These are phyloP conservation scores for Cacoxenus indagator DNA, from an alignment of 2,888 invertebrate species.

Conservation along the genomic window DNA sequence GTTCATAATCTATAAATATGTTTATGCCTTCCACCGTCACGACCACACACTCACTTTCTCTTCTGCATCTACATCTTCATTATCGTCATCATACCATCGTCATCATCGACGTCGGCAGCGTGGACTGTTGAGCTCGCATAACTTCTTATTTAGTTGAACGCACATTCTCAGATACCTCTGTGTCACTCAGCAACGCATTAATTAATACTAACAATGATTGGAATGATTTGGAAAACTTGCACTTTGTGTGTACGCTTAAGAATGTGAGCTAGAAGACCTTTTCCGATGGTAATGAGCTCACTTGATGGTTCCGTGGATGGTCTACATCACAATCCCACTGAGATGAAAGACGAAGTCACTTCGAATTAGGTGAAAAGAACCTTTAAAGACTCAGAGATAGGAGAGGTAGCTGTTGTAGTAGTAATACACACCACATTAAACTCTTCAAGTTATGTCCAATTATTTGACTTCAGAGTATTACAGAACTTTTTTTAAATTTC, in stretches of 20 bases:
- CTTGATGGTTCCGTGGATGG: neutral
- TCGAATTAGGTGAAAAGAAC: too few species aligned
- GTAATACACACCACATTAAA: too few species aligned
- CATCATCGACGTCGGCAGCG: neutral
- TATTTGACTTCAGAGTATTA: too few species aligned
- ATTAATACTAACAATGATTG: conserved; percentile 53
- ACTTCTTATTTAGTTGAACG: conserved; percentile 16
- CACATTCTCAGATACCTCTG: conserved; percentile 45
- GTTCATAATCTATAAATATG: conserved; percentile 64
- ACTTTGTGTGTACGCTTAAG: neutral
- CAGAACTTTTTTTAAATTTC: too few species aligned
- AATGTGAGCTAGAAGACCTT: neutral
- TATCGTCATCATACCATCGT: too few species aligned
- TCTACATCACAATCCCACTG: too few species aligned
- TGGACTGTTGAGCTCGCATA: neutral
- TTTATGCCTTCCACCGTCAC: conserved; percentile 39
- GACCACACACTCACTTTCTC: conserved; percentile 17
- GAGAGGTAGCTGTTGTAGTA: too few species aligned
- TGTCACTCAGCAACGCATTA: conserved; percentile 64
- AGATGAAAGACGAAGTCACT: too few species aligned
- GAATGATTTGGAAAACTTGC: neutral
- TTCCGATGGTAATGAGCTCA: neutral
- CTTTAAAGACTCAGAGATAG: too few species aligned
- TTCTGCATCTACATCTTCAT: too few species aligned
- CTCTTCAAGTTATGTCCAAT: too few species aligned